A percentile compares a stretch with the other conserved stretches of the same genome.
Evolutionary conservation across 2,888 invertebrate genomes (phyloP).

Genomic region (Clusia tigrina): DNA sequence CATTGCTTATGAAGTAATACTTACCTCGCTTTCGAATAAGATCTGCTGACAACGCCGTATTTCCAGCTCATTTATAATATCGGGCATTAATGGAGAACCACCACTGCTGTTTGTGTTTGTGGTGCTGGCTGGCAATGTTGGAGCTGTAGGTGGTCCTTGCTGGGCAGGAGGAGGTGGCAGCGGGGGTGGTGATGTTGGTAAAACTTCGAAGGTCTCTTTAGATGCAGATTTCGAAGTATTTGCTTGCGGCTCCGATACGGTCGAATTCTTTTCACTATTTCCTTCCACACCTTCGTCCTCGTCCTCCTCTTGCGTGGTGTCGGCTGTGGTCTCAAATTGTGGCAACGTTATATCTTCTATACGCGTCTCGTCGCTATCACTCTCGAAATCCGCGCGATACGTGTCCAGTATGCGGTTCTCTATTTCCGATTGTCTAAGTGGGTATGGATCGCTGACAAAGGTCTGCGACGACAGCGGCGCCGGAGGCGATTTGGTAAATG

Average conservation of each 20-base stretch:
- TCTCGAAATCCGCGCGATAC: slow-evolving; percentile 44
- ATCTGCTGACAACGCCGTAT: slow-evolving; percentile 71
- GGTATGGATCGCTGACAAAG: slow-evolving; percentile 7
- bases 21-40: slow-evolving; percentile 72
- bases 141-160: too few species aligned
- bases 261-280: neutral
- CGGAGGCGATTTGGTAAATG: neutral
- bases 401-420: slow-evolving; percentile 30
- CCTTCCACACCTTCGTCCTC: slow-evolving; percentile 15
- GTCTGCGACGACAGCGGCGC: slow-evolving; percentile 3
- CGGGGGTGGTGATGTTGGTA: slow-evolving; percentile 31
- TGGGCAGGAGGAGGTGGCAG: slow-evolving; percentile 32
- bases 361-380: slow-evolving; percentile 42
- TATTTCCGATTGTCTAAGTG: slow-evolving; percentile 18
- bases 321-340: slow-evolving; percentile 47
- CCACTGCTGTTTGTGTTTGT: slow-evolving; percentile 12
- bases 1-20: too few species aligned
- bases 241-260: neutral
- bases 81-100: slow-evolving; percentile 46
- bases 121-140: too few species aligned
- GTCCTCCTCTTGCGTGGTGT: slow-evolving; percentile 31
- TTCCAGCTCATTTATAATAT: slow-evolving; percentile 69
- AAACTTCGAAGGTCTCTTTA: slow-evolving; percentile 21
- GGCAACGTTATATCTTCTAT: slow-evolving; percentile 54
- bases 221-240: slow-evolving; percentile 5